Base-by-base conservation (phyloP, 2,113 vertebrate genomes). In the Ibidorhyncha struthersii region DNA sequence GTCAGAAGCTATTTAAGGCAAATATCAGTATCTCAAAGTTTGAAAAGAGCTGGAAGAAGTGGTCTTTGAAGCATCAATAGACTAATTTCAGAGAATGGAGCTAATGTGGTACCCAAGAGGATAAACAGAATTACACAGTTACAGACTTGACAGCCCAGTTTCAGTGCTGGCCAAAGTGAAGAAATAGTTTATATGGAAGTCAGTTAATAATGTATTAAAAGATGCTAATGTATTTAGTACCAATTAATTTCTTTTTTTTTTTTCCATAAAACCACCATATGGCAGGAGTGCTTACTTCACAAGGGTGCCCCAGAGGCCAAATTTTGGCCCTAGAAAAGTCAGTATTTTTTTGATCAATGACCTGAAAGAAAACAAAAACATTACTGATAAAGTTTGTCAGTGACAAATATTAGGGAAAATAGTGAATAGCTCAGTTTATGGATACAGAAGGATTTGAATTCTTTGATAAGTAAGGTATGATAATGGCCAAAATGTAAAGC, bases 281-380 rank as follows among this genome's bases (percentile, higher is more conserved):
- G 62, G 40, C 49, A 95, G 84, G 74, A 95, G 73, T 87, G 70
- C 90, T 96, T 91, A 95, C 90, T 97, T 96, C 96, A 95, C 87
- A 93, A 36, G 50, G 53, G 23, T 94, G 91, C 87, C 95, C 81
- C 84, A 95, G 49, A 88, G 89, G 78, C 90, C 93, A 95, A 93
- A 94, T 97, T 90, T 96, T 88, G 84, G 82, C 92, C 78, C 91
- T 95, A 96, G 73, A 91, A 95, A 93, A 95, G 93, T 94, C 92
- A 92, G 87, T 96, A 91, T 91, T 93, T 96, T 96, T 97, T 96
- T 93, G 82, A 94, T 82, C 89, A 96, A 92, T 91, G 89, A 96
- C 91, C 95, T 97, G 95, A 95, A 97, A 96, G 90, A 97, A 97
- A 96, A 96, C 92, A 96, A 96, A 97, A 96, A 92, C 65, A 96